Evolutionary conservation across 2,113 vertebrate species (phyloP), one percentile per base, ranked within the genome.

Genomic region (Aix galericulata): DNA sequence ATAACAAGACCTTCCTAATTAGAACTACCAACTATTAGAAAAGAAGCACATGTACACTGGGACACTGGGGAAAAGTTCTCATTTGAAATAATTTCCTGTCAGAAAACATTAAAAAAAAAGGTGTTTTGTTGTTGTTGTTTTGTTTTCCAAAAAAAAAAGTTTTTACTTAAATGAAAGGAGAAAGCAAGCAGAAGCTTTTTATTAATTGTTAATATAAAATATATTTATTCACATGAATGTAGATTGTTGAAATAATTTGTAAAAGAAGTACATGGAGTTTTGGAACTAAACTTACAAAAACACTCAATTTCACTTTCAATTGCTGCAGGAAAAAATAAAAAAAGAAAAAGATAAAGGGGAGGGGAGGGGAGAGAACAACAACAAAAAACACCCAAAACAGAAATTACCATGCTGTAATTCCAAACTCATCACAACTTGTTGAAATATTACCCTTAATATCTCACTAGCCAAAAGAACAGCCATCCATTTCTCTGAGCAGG

Each of bases 381-480:
- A 50, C 22, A 23, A 50, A 50, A 50, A 23, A 12, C 48, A 23
- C 20, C 46, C 20, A 22, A 48, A 48, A 20, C 4, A 21, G 13
- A 66, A 44, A 9, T 34, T 1, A 9, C 12, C 27, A 46, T 6
- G 20, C 9, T 27, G 27, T 50, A 44, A 93, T 80, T 63, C 38
- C 31, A 81, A 82, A 52, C 6, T 8, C 44, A 72, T 58, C 17
- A 46, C 34, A 44, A 68, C 52, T 40, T 40, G 4, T 44, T 79
- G 46, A 64, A 94, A 79, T 59, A 82, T 59, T 46, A 79, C 7
- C 76, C 22, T 87, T 73, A 85, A 48, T 60, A 77, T 67, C 62
- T 88, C 53, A 55, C 34, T 29, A 68, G 56, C 48, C 66, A 85
- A 80, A 73, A 72, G 31, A 77, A 36, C 36, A 73, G 31, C 50